Percentiles rank a stretch among this genome's conserved stretches.
Conservation (phyloP, 2,888 invertebrate genomes). For the Eugnorisma glareosa region DNA sequence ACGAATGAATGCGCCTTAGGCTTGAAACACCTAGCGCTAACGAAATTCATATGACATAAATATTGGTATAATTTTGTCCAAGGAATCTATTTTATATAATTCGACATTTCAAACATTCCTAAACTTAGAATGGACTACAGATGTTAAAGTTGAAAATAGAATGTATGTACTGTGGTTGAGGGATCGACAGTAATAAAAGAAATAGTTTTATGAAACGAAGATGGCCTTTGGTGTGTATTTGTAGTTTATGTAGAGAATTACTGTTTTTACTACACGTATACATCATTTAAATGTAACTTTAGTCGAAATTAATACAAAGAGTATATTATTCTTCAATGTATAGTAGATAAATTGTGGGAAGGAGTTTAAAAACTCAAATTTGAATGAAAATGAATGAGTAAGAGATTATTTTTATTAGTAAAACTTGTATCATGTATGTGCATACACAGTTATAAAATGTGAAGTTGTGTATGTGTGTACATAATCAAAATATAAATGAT, state of each 20-base stretch:
- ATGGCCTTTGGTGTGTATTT: slow-evolving; percentile 68
- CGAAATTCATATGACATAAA: slow-evolving; percentile 29
- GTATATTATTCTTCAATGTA: slow-evolving; percentile 70
- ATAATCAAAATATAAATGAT: slow-evolving; percentile 44
- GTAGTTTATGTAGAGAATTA: slow-evolving; percentile 63
- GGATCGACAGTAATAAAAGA: slow-evolving; percentile 37
- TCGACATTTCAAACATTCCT: slow-evolving; percentile 64
- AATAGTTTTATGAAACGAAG: slow-evolving; percentile 57
- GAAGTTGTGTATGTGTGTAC: slow-evolving; percentile 25
- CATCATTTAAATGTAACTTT: slow-evolving; percentile 57
- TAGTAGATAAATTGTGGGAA: slow-evolving; percentile 56
- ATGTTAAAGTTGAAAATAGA: slow-evolving; percentile 53
- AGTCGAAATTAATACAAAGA: slow-evolving; percentile 64
- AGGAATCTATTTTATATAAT: slow-evolving; percentile 52
- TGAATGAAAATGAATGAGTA: slow-evolving; percentile 34
- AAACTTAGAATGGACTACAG: slow-evolving; percentile 41
- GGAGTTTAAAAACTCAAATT: slow-evolving; percentile 58
- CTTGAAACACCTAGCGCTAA: slow-evolving; percentile 40
- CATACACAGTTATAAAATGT: slow-evolving; percentile 24
- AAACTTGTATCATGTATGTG: slow-evolving; percentile 27
- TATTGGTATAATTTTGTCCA: slow-evolving; percentile 34
- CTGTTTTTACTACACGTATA: slow-evolving; percentile 61
- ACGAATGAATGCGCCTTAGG: slow-evolving; percentile 52
- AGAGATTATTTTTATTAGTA: slow-evolving; percentile 63
- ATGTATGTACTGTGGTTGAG: slow-evolving; percentile 36